Percentiles rank a stretch among this genome's conserved stretches.
These are phyloP conservation scores for Valencia hispanica DNA, from an alignment of 2,797 vertebrate genomes.

Conservation along the genomic window DNA sequence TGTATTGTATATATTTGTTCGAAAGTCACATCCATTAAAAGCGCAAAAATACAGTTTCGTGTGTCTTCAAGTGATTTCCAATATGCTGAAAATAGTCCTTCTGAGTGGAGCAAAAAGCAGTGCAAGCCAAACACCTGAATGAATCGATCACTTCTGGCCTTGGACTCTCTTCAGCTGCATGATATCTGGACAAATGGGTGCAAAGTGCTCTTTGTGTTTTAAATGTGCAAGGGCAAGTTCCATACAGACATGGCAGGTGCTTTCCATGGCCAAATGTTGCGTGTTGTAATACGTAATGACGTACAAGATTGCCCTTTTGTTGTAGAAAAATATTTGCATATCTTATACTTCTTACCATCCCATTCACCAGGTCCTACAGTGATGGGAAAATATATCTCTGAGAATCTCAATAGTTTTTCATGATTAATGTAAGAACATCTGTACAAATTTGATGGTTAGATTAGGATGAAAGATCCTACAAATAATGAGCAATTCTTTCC, in stretches of 20 bases:
- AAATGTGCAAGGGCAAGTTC: constrained; percentile 48
- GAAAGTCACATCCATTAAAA: constrained; percentile 48
- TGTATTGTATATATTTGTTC: constrained; percentile 58
- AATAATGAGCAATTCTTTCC: no score
- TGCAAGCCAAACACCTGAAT: constrained; percentile 50
- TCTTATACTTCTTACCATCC: constrained; percentile 49
- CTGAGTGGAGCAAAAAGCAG: constrained; percentile 24
- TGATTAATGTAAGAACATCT: no score
- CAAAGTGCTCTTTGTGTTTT: constrained; percentile 43
- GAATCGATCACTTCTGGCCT: constrained; percentile 5
- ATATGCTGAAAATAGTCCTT: constrained; percentile 59
- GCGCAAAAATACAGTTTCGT: constrained; percentile 54
- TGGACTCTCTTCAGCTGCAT: constrained; percentile 36
- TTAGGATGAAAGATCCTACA: no score
- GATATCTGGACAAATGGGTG: constrained; percentile 51
- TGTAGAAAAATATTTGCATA: constrained; percentile 33
- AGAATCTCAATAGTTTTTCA: no score
- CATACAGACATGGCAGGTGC: constrained; percentile 28
- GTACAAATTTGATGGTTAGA: no score
- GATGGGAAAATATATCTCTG: constrained; percentile 10
- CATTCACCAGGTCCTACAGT: constrained; percentile 23
- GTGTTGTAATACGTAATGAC: constrained; percentile 46
- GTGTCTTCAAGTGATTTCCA: constrained; percentile 48
- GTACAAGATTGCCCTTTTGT: constrained; percentile 43
- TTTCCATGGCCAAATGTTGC: constrained; percentile 34